A percentile compares a stretch with the other conserved stretches of the same genome.
phyloP scores from a whole-genome alignment of 2,113 vertebrate species.

The Probosciger aterrimus region DNA sequence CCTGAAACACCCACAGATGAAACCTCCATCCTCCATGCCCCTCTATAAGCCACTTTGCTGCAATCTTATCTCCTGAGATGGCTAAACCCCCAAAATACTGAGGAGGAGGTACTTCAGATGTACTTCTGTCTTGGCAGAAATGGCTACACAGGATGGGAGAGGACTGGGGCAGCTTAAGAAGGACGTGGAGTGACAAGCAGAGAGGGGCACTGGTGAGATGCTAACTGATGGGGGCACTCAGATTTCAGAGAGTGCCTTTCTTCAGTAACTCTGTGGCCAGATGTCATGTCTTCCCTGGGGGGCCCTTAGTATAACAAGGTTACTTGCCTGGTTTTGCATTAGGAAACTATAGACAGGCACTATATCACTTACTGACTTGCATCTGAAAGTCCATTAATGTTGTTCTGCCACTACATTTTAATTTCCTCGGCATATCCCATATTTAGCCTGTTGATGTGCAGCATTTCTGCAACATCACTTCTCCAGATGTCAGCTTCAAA shows the following conservation, averaged over 20 bases:
- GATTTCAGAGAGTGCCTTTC: background rate
- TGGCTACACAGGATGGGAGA: background rate
- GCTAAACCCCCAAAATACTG: background rate
- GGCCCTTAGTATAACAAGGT: background rate
- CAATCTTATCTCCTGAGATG: background rate
- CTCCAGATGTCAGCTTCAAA: conserved; percentile 49
- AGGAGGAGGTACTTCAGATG: background rate
- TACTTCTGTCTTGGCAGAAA: background rate
- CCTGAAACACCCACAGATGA: background rate
- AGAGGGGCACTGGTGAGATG: background rate
- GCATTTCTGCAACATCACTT: conserved; percentile 29
- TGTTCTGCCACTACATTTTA: background rate
- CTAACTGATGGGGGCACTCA: background rate
- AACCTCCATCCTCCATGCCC: background rate
- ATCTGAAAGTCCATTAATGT: background rate
- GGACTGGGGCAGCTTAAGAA: background rate
- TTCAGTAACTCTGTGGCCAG: background rate
- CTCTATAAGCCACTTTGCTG: background rate
- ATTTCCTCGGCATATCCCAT: background rate
- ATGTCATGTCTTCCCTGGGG: background rate
- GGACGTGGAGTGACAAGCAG: background rate
- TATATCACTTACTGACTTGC: background rate
- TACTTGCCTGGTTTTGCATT: background rate
- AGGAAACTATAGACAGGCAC: background rate
- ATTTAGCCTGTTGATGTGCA: background rate